Evolutionary conservation across 2,113 vertebrate species (phyloP).

Genomic region (Phoenicopterus ruber): DNA sequence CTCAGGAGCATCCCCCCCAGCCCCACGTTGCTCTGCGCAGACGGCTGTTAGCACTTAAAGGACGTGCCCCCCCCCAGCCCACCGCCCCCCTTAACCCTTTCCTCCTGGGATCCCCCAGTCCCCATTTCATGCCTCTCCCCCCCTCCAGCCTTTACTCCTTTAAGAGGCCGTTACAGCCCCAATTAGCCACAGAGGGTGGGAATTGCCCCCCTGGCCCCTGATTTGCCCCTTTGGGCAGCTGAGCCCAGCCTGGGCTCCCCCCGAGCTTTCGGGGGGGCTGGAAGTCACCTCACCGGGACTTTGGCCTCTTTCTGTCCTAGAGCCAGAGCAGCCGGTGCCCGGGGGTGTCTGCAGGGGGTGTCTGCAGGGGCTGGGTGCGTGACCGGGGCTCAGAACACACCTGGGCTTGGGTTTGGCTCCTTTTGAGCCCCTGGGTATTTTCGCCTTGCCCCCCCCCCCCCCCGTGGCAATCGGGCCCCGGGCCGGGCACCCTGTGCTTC

Average conservation of each 20-base stretch:
- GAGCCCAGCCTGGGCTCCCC: not conserved
- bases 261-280: rapidly evolving
- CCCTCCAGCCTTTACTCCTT: not conserved
- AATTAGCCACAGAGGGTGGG: not conserved
- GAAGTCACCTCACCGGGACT: rapidly evolving
- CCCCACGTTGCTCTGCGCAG: not conserved
- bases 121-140: too few relatives aligned
- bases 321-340: too few relatives aligned
- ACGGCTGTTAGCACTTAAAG: not conserved
- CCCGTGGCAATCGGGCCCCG: not conserved
- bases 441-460: too few relatives aligned
- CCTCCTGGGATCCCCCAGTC: not conserved
- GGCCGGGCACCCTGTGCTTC: not conserved
- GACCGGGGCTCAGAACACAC: not conserved
- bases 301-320: rapidly evolving
- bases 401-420: rapidly evolving
- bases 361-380: not conserved
- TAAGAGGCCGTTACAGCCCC: not conserved
- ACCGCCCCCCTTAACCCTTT: not conserved
- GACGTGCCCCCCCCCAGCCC: too few relatives aligned
- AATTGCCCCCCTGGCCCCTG: not conserved
- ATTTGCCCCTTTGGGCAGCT: not conserved
- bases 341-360: not conserved
- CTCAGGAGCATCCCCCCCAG: too few relatives aligned
- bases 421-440: not conserved